Conservation (phyloP, 2,113 vertebrate genomes). For the Sarotherodon lohbergeri region DNA sequence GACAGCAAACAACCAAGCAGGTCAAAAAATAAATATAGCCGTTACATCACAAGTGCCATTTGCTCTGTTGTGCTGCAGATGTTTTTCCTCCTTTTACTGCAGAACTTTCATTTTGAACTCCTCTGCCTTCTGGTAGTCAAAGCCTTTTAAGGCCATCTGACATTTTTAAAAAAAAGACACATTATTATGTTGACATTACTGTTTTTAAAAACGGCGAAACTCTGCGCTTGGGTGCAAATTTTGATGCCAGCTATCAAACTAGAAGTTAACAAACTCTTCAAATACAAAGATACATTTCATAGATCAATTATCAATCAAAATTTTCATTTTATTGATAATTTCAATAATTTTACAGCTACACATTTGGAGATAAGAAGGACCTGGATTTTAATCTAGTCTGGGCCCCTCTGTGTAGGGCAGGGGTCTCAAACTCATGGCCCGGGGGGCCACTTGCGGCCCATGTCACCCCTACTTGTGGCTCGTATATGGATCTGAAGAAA, state of each 20-base stretch:
- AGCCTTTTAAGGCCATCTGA: background rate
- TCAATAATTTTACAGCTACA: background rate
- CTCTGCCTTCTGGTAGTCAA: background rate
- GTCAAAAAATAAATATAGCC: background rate
- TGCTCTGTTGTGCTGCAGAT: background rate
- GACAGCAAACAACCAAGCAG: background rate
- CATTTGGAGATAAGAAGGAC: background rate
- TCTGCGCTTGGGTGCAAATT: fast-evolving
- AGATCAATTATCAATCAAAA: fast-evolving
- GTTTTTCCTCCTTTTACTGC: background rate
- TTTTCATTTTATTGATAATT: background rate
- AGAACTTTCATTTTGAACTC: background rate
- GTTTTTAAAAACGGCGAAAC: background rate
- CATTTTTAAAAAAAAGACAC: background rate
- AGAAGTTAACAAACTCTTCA: background rate
- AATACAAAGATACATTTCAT: background rate
- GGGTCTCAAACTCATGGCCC: background rate
- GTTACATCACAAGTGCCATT: background rate
- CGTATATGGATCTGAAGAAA: background rate
- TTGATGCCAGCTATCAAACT: background rate
- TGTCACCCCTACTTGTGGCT: background rate
- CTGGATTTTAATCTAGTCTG: background rate
- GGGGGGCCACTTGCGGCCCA: background rate
- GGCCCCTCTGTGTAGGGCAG: background rate
- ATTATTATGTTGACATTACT: background rate